Evolutionary conservation across 2,888 invertebrate species (phyloP).

Genomic region (Heliconius ismenius): DNA sequence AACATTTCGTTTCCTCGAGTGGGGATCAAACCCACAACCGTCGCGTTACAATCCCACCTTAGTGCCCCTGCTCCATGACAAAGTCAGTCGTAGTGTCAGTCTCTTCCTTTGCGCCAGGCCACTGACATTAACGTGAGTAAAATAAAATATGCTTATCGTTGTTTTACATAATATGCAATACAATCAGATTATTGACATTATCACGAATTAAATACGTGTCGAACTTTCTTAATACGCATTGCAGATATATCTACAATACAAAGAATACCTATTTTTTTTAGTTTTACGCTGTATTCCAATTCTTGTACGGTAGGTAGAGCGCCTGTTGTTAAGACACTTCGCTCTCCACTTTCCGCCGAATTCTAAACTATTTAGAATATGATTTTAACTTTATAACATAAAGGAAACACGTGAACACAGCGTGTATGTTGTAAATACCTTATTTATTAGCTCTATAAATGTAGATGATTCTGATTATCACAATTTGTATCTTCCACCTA

Average conservation of each 20-base stretch:
- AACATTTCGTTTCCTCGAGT: too few species aligned
- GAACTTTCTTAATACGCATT: neutral
- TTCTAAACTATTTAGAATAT: too few species aligned
- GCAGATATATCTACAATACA: neutral
- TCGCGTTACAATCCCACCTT: neutral
- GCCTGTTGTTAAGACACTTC: too few species aligned
- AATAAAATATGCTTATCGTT: constrained; percentile 7
- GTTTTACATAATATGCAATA: neutral
- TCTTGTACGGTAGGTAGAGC: too few species aligned
- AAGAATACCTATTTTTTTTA: neutral
- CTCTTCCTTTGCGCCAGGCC: neutral
- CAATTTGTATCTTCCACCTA: neutral
- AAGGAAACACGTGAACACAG: neutral
- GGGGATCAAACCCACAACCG: neutral
- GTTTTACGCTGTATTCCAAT: too few species aligned
- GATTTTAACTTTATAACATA: neutral
- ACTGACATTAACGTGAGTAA: neutral
- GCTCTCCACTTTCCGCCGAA: too few species aligned
- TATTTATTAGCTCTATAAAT: constrained; percentile 10
- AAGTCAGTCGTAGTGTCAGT: neutral
- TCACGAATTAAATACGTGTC: constrained; percentile 7
- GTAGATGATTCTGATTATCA: neutral
- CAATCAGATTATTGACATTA: constrained; percentile 2
- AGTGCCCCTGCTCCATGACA: neutral
- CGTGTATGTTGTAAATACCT: neutral